Evolutionary conservation across 2,888 invertebrate species (phyloP).

Genomic region (Serrognathus titanus): DNA sequence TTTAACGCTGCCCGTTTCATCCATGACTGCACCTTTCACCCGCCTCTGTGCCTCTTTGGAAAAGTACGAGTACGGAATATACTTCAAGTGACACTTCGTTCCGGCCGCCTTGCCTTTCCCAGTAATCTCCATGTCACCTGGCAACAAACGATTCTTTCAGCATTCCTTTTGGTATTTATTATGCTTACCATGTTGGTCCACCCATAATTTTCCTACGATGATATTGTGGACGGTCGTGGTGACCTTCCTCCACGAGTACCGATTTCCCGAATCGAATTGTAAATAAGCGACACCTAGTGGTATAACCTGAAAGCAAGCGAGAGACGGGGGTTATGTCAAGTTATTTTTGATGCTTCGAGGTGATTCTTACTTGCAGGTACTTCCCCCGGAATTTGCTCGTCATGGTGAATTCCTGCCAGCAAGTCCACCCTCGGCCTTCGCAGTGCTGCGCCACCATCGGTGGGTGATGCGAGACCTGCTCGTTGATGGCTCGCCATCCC

Average conservation of each 20-base stretch:
- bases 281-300: constrained; percentile 72
- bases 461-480: constrained; percentile 96
- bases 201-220: constrained; percentile 98
- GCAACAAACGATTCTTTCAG: background rate
- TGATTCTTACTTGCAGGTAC: constrained; percentile 71
- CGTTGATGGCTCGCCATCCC: constrained; percentile 93
- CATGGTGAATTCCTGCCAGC: constrained; percentile 99
- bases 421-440: constrained; percentile 87
- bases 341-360: background rate
- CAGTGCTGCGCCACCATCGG: constrained; percentile 96
- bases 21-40: constrained; percentile 78
- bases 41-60: constrained; percentile 91
- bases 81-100: constrained; percentile 94
- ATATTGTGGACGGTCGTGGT: constrained; percentile 99
- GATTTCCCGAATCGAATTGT: constrained; percentile 70
- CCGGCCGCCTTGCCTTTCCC: constrained; percentile 81
- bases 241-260: constrained; percentile 97
- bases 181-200: constrained; percentile 84
- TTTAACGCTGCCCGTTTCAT: constrained; percentile 67
- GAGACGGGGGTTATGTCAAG: background rate
- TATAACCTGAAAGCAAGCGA: constrained; percentile 56
- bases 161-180: background rate
- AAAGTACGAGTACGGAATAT: constrained; percentile 98
- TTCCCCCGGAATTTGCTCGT: constrained; percentile 98
- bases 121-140: constrained; percentile 92